phyloP scores from a whole-genome alignment of 2,113 vertebrate species.

The Sturnira hondurensis region DNA sequence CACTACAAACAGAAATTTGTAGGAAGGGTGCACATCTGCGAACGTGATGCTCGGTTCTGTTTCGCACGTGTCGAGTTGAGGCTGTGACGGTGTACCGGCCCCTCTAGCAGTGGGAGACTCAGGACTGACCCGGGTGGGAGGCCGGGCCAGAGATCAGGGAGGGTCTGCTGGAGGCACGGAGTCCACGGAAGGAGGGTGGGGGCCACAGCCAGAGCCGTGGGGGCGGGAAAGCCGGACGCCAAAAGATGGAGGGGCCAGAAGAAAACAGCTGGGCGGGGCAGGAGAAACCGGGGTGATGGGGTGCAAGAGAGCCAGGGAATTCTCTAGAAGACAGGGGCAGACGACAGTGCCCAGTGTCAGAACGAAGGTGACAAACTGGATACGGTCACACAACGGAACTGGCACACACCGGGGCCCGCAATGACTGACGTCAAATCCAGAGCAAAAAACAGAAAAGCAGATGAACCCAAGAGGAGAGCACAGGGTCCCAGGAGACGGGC shows the following conservation, averaged over 20 bases:
- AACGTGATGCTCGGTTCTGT: not conserved
- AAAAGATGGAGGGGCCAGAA: not conserved
- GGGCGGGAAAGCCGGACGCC: not conserved
- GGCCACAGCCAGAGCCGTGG: not conserved
- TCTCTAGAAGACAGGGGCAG: not conserved
- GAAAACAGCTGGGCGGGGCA: not conserved
- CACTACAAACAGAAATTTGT: not conserved
- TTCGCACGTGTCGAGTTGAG: not conserved
- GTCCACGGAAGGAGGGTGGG: not conserved
- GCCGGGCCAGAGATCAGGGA: not conserved
- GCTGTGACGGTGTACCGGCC: fast-evolving
- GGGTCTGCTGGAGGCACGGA: not conserved
- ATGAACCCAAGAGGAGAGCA: not conserved
- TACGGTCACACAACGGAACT: not conserved
- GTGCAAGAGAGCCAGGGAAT: not conserved
- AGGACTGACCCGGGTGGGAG: not conserved
- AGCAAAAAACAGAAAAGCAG: not conserved
- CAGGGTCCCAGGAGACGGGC: too few relatives aligned
- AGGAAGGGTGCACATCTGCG: not conserved
- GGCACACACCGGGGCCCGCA: not conserved
- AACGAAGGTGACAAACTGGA: not conserved
- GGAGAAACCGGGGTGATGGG: not conserved
- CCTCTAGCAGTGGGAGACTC: not conserved
- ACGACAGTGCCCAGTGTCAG: not conserved
- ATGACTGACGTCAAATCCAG: not conserved